Base-by-base conservation (phyloP, 2,888 invertebrate genomes). In the Diadromus collaris region DNA sequence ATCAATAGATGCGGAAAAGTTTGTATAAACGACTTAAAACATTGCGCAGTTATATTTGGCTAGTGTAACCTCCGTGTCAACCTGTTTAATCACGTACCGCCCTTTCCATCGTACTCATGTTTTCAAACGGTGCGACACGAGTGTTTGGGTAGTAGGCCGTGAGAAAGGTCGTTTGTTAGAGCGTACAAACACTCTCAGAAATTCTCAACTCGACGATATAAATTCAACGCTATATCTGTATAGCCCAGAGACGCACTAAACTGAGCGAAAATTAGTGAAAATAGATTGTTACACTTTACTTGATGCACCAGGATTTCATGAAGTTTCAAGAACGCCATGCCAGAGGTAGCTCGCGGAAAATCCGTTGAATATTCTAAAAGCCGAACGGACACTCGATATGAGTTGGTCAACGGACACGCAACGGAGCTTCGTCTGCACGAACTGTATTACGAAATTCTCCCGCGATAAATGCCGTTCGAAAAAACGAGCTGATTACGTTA, bases 381-480 rank as follows among this genome's bases (percentile, higher is more conserved):
- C 51, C 51, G 24, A 24, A 51, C 24, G 51, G 24, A 13, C 24
- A 51, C 9, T 10, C 24, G 51, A 24, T 13, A 10, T 24, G 24
- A 21, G 21, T 51, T 24, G 51, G 51, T 51, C 51, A 51, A 51
- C 24, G 24, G 24, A 24, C 10, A 24, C 51, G 51, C 24, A 24
- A 51, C 51, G 51, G 21, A 13, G 67, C 32, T 32, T 29, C 32
- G 51, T 51, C 67, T 51, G 3, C 67, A 51, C n/a, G 21, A 19
- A 38, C 27, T 46, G 32, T 67, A 54, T 32, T 67, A 51, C 13
- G 16, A 51, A 51, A 34, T 24, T 10, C 10, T 27, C 9, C 44
- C 16, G 24, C 27, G 65, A 54, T 67, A 34, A 54, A 67, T 24
- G 51, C 24, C 67, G n/a, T 44, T 51, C 51, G 21, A 6, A 7